Conservation (phyloP, 2,888 invertebrate genomes). For the Drosophila prostipennis region DNA sequence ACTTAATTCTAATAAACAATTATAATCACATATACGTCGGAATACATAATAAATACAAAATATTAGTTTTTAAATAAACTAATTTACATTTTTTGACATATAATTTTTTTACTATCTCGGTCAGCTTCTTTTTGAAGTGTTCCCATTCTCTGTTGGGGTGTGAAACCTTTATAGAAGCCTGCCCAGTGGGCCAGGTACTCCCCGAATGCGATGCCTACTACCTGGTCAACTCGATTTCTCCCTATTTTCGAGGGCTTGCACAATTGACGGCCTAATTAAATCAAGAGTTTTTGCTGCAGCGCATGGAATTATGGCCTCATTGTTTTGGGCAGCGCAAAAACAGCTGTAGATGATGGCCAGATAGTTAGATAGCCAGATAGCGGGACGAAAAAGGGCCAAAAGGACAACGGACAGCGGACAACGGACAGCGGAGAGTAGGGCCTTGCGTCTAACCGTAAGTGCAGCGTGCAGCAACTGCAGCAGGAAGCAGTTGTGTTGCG, state of each 20-base stretch:
- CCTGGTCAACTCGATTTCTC: neutral
- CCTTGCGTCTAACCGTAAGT: conserved; percentile 13
- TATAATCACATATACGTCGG: no score
- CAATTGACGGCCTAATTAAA: conserved; percentile 76
- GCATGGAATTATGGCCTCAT: conserved; percentile 68
- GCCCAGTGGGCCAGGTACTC: conserved; percentile 4
- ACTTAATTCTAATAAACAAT: no score
- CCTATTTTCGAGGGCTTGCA: conserved; percentile 36
- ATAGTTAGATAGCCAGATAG: conserved; percentile 3
- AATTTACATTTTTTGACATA: no score
- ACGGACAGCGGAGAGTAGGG: neutral
- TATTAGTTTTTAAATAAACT: no score
- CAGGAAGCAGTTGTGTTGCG: conserved; percentile 60
- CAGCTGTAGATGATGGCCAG: conserved; percentile 57
- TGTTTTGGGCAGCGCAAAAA: conserved; percentile 50
- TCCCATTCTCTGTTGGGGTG: neutral
- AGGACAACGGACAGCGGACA: neutral
- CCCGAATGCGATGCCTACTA: neutral
- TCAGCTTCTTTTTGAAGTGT: no score
- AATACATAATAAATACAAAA: no score
- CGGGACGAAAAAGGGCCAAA: neutral
- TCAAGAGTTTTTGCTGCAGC: conserved; percentile 44
- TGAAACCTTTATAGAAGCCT: neutral
- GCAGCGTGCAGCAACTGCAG: conserved; percentile 5
- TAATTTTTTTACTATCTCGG: no score